Evolutionary conservation across 2,888 invertebrate genomes (phyloP).

Genomic region (Xanthorhoe spadicearia): DNA sequence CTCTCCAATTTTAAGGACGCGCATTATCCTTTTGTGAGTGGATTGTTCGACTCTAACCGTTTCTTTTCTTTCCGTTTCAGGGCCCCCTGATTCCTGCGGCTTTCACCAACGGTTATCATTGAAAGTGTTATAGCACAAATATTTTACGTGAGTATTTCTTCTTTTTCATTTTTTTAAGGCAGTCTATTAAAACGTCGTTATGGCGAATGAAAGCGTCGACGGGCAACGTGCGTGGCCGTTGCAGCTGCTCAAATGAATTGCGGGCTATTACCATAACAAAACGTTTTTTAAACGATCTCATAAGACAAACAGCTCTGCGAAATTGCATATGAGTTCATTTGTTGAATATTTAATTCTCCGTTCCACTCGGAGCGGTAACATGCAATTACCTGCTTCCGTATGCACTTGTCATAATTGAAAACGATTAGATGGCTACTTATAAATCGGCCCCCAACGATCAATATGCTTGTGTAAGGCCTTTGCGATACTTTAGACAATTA

Average conservation of each 20-base stretch:
- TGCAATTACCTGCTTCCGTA: constrained; percentile 23
- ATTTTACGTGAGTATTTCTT: constrained; percentile 82
- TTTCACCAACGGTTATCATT: constrained; percentile 99
- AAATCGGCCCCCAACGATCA: constrained; percentile 23
- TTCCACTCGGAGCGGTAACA: constrained; percentile 30
- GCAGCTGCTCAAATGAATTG: constrained; percentile 60
- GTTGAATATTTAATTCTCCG: constrained; percentile 24
- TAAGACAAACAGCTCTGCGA: constrained; percentile 46
- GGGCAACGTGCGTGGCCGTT: constrained; percentile 56
- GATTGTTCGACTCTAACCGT: constrained; percentile 38
- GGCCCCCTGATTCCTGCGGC: constrained; percentile 99
- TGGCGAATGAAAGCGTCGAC: constrained; percentile 63
- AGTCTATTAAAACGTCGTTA: constrained; percentile 75
- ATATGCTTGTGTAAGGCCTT: constrained; percentile 19
- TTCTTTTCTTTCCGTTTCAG: constrained; percentile 86
- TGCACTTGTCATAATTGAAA: constrained; percentile 31
- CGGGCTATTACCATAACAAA: constrained; percentile 58
- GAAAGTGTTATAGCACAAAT: constrained; percentile 87
- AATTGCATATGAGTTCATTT: constrained; percentile 39
- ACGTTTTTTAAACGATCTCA: constrained; percentile 61
- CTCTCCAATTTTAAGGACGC: constrained; percentile 51
- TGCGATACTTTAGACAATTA: background rate
- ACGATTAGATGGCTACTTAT: constrained; percentile 28
- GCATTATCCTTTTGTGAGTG: constrained; percentile 36
- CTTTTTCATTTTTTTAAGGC: constrained; percentile 60